Percentiles rank a stretch among this genome's conserved stretches.
Evolutionary conservation across 2,113 vertebrate species (phyloP).

Genomic region (Phrynocephalus versicolor): DNA sequence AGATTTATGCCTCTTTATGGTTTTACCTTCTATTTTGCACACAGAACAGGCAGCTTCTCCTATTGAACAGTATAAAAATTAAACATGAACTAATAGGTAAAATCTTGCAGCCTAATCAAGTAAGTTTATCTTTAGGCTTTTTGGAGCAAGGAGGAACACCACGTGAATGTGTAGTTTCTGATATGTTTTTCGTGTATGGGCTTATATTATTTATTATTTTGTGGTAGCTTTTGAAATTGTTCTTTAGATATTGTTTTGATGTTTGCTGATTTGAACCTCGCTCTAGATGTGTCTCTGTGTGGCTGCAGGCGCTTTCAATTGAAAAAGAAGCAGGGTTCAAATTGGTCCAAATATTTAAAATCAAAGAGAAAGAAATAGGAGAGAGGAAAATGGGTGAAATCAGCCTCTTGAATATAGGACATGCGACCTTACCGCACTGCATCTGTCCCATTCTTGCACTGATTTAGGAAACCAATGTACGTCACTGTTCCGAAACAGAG

Average conservation of each 20-base stretch:
- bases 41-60: neutral
- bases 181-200: neutral
- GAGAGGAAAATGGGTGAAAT: slow-evolving; percentile 4
- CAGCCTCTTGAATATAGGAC: neutral
- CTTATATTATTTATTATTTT: neutral
- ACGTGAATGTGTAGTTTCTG: neutral
- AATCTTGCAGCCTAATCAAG: neutral
- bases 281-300: neutral
- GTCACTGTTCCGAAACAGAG: neutral
- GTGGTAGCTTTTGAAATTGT: neutral
- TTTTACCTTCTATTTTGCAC: neutral
- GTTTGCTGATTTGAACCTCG: neutral
- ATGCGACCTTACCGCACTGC: neutral
- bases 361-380: neutral
- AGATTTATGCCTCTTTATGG: neutral
- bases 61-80: neutral
- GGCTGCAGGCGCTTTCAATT: accelerated
- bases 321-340: neutral
- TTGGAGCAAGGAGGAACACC: neutral
- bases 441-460: neutral
- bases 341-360: slow-evolving; percentile 31
- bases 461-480: neutral
- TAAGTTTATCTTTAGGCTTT: too few relatives aligned
- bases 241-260: neutral
- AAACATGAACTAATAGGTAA: neutral